These are phyloP conservation scores for Mormyrops boulengeri DNA, from an alignment of 2,797 vertebrate genomes.

Conservation along the genomic window DNA sequence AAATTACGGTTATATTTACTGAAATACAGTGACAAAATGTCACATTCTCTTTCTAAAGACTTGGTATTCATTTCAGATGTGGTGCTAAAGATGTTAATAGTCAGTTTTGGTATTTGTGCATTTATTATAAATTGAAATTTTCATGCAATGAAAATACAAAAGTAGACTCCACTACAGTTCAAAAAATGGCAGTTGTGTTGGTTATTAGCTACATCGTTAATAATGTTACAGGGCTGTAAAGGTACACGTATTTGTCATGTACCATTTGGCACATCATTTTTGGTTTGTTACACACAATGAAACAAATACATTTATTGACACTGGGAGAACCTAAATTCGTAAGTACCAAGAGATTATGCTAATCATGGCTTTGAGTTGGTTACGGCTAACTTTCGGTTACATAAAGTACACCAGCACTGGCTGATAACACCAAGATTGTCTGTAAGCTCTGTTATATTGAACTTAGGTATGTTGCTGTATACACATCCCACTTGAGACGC, in stretches of 20 bases:
- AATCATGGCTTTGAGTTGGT: background rate
- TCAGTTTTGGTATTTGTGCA: background rate
- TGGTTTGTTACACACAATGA: background rate
- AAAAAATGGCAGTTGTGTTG: background rate
- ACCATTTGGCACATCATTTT: background rate
- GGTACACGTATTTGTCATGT: background rate
- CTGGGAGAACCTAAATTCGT: background rate
- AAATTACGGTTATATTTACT: background rate
- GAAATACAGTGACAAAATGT: background rate
- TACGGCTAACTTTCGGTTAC: background rate
- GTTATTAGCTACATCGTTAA: background rate
- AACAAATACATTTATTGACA: background rate
- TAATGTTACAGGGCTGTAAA: background rate
- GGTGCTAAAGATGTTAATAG: background rate
- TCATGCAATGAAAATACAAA: background rate
- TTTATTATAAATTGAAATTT: background rate
- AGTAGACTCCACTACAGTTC: background rate
- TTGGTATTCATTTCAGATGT: background rate
- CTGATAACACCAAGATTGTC: background rate
- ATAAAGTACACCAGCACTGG: too few species aligned
- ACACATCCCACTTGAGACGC: too few species aligned
- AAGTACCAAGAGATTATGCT: background rate
- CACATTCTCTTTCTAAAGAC: background rate
- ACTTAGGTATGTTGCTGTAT: too few species aligned
- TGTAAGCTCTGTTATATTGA: too few species aligned